Evolutionary conservation across 2,888 invertebrate genomes (phyloP).

Genomic region (Pilophorus perplexus): DNA sequence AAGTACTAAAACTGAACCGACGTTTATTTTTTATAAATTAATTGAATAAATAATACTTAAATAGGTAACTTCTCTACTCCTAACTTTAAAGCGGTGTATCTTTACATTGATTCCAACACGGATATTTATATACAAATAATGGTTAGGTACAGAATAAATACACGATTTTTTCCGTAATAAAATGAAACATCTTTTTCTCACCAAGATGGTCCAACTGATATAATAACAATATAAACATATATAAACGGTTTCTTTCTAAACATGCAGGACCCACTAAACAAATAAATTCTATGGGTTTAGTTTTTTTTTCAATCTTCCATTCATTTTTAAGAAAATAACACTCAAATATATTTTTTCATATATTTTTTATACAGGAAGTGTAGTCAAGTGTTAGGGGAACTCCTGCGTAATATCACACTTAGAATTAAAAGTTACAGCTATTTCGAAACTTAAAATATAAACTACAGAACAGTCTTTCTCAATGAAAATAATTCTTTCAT

Average conservation of each 20-base stretch:
- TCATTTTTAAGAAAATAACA: slow-evolving; percentile 41
- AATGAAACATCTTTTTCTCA: slow-evolving; percentile 21
- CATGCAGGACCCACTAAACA: slow-evolving; percentile 35
- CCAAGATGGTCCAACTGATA: slow-evolving; percentile 36
- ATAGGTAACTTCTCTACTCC: slow-evolving; percentile 44
- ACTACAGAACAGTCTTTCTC: slow-evolving; percentile 45
- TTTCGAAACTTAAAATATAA: slow-evolving; percentile 36
- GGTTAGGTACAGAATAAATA: slow-evolving; percentile 35
- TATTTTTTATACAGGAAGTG: slow-evolving; percentile 40
- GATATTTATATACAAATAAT: slow-evolving; percentile 39
- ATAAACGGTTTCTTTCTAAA: slow-evolving; percentile 24
- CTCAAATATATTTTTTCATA: slow-evolving; percentile 36
- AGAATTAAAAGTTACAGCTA: slow-evolving; percentile 41
- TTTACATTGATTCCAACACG: slow-evolving; percentile 41
- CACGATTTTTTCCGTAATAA: slow-evolving; percentile 19
- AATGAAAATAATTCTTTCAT: slow-evolving; percentile 42
- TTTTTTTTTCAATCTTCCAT: slow-evolving; percentile 9
- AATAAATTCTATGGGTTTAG: slow-evolving; percentile 19
- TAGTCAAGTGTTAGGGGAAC: slow-evolving; percentile 29
- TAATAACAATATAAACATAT: slow-evolving; percentile 31
- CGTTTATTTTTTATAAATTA: no score
- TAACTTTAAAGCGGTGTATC: slow-evolving; percentile 45
- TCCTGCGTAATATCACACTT: slow-evolving; percentile 45
- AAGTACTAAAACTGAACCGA: no score
- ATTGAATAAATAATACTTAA: slow-evolving; percentile 31